Percentiles rank a stretch among this genome's conserved stretches.
Conservation (phyloP, 2,113 vertebrate genomes). For the Delphinapterus leucas region DNA sequence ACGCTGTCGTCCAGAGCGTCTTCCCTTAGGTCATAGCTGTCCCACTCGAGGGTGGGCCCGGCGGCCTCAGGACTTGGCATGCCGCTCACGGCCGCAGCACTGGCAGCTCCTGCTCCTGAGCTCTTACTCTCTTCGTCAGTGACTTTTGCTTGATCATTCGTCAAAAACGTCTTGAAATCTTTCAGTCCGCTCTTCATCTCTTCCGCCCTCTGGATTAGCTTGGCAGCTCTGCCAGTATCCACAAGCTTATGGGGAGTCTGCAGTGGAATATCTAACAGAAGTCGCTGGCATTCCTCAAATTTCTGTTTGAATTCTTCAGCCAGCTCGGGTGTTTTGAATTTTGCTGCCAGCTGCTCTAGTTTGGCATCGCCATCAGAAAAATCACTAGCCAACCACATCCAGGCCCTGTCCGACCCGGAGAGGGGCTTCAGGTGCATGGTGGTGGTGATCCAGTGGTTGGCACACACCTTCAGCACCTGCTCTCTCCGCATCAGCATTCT, state of each 20-base stretch:
- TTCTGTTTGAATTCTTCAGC: constrained; percentile 95
- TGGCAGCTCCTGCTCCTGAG: constrained; percentile 54
- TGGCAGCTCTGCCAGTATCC: constrained; percentile 93
- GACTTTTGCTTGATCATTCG: constrained; percentile 90
- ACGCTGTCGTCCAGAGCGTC: constrained; percentile 90
- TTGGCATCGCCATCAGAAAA: constrained; percentile 95
- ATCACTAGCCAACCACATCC: constrained; percentile 97
- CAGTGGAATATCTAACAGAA: constrained; percentile 94
- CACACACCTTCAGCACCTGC: constrained; percentile 97
- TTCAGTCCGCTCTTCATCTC: constrained; percentile 98
- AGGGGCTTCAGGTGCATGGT: constrained; percentile 97
- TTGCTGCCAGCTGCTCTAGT: constrained; percentile 93
- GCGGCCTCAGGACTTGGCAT: constrained; percentile 87
- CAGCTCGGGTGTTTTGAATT: constrained; percentile 95
- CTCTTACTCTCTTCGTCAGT: constrained; percentile 84
- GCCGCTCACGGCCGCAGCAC: constrained; percentile 78
- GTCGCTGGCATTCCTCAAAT: constrained; percentile 95
- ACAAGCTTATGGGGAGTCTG: constrained; percentile 98
- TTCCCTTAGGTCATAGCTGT: constrained; percentile 92
- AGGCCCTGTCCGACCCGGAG: constrained; percentile 94
- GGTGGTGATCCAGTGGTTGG: constrained; percentile 98
- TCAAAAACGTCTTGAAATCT: constrained; percentile 95
- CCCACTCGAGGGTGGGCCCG: constrained; percentile 93
- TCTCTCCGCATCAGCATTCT: constrained; percentile 97
- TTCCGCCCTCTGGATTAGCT: constrained; percentile 96